Base-by-base conservation (phyloP, 23 tunicate genomes). In the Ascidia mentula region DNA sequence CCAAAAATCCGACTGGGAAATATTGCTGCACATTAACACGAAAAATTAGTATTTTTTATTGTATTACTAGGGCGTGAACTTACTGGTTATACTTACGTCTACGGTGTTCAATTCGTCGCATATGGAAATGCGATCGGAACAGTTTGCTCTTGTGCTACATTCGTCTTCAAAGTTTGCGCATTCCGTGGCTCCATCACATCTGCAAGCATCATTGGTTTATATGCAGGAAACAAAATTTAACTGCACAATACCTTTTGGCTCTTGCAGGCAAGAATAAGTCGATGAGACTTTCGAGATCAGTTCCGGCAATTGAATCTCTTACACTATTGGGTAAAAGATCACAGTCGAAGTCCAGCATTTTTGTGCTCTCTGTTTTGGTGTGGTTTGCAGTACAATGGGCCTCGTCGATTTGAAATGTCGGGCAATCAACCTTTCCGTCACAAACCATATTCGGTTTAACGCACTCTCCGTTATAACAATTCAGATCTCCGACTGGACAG, bases 81-180 rank as follows among this genome's bases (percentile, higher is more conserved):
- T n/a, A n/a, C n/a, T n/a, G n/a, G n/a, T n/a, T n/a, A n/a, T n/a
- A n/a, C n/a, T n/a, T n/a, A n/a, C n/a, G n/a, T n/a, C n/a, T n/a
- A n/a, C n/a, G n/a, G n/a, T n/a, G n/a, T n/a, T n/a, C n/a, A n/a
- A n/a, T 13, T 69, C 33, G 72, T 69, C 72, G 33, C 77, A 73
- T 8, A 73, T 30, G 22, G 40, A 35, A 7, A 32, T 38, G 31
- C 77, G 31, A 32, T 31, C 9, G 40, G 77, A 33, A 36, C 77
- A 73, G 40, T 73, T 73, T 73, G 77, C 77, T 32, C 40, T 30
- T 32, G 77, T 38, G 33, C 77, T 73, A 39, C 77, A 73, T 36
- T 73, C 77, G 33, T 73, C 77, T 22, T 73, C 77, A 34, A 32
- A 33, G n/a, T 32, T 32, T 32, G 15, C 9, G 33, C 77, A 73